These are phyloP conservation scores for Dendroctonus ponderosae DNA, from an alignment of 1,140 invertebrate genomes.

Conservation along the genomic window DNA sequence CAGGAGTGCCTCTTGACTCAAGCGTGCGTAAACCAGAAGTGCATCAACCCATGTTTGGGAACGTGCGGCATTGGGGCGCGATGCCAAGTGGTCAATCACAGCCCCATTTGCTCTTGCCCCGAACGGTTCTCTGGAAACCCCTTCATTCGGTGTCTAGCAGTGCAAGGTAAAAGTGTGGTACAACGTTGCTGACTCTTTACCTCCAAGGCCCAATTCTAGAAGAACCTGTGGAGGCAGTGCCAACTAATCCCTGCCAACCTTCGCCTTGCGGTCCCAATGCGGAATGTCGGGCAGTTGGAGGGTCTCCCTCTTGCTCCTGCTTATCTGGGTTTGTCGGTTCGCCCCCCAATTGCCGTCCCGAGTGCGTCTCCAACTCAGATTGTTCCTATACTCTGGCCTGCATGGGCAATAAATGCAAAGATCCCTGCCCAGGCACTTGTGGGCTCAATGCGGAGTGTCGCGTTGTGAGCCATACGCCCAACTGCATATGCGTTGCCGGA, in stretches of 20 bases:
- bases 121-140: conserved; percentile 73
- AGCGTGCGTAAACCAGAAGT: conserved; percentile 76
- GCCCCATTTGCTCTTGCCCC: conserved; percentile 69
- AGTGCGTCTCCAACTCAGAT: conserved; percentile 73
- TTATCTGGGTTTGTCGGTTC: conserved; percentile 67
- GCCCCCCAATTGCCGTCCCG: conserved; percentile 71
- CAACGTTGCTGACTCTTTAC: not conserved
- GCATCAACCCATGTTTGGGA: conserved; percentile 74
- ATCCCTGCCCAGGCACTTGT: conserved; percentile 72
- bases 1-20: conserved; percentile 68
- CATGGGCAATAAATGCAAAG: conserved; percentile 67
- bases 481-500: conserved; percentile 68
- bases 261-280: conserved; percentile 78
- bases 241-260: conserved; percentile 65
- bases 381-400: conserved; percentile 68
- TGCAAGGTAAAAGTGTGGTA: conserved; percentile 5
- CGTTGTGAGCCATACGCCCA: conserved; percentile 69
- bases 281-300: conserved; percentile 62
- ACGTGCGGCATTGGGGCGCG: conserved; percentile 72
- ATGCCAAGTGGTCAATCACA: conserved; percentile 64
- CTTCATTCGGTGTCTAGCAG: conserved; percentile 63
- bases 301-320: conserved; percentile 67
- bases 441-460: conserved; percentile 69
- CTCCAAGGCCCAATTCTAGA: not conserved
- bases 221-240: conserved; percentile 19